Evolutionary conservation across 2,797 vertebrate genomes (phyloP).

Genomic region (Aeoliscus strigatus): DNA sequence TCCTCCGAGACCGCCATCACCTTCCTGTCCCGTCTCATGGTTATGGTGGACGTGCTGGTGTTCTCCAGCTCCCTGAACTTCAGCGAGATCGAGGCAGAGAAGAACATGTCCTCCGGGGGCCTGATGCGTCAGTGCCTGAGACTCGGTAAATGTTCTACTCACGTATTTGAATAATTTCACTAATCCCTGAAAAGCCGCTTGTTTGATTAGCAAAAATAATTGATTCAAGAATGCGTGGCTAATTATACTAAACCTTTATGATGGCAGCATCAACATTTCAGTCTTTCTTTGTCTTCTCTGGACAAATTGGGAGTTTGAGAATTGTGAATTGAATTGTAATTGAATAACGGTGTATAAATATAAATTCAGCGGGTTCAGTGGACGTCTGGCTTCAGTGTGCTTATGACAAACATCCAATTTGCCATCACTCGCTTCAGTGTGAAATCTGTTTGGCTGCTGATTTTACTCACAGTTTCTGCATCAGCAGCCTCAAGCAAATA

Average conservation of each 20-base stretch:
- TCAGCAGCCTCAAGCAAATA: conserved; percentile 46
- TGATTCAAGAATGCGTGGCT: conserved; percentile 28
- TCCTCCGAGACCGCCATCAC: conserved; percentile 93
- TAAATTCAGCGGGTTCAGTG: conserved; percentile 16
- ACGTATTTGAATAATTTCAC: conserved; percentile 30
- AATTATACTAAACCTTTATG: conserved; percentile 19
- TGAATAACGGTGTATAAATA: no score
- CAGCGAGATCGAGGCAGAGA: conserved; percentile 98
- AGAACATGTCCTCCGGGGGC: conserved; percentile 98
- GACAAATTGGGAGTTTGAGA: no score
- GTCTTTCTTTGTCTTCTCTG: no score
- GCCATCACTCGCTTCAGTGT: conserved; percentile 49
- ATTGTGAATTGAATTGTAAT: no score
- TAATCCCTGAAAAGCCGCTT: conserved; percentile 42
- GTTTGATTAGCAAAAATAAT: conserved; percentile 41
- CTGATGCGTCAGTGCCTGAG: conserved; percentile 96
- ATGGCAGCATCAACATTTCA: conserved; percentile 10
- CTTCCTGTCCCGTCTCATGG: conserved; percentile 95
- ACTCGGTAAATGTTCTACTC: conserved; percentile 74
- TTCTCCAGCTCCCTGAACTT: conserved; percentile 98
- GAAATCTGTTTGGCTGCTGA: conserved; percentile 64
- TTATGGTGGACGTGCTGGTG: conserved; percentile 96
- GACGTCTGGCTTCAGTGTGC: conserved; percentile 44
- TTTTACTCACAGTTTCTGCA: conserved; percentile 23
- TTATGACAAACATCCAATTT: conserved; percentile 29